Evolutionary conservation across 2,797 vertebrate genomes (phyloP).

Genomic region (Poeciliopsis turneri): DNA sequence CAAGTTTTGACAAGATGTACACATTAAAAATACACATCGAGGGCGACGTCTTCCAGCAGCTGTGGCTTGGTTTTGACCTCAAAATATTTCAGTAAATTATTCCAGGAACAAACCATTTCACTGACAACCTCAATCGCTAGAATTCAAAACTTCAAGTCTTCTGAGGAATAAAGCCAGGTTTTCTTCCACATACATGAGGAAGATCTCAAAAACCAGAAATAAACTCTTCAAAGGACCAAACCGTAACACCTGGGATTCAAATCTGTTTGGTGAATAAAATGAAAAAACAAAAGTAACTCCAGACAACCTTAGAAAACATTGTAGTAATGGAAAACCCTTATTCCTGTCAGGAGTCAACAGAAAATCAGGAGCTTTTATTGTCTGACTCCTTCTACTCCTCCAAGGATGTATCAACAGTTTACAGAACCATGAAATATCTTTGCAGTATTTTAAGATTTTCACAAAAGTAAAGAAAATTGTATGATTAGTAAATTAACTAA

Average conservation of each 20-base stretch:
- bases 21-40: neutral
- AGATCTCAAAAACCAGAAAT: neutral
- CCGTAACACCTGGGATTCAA: neutral
- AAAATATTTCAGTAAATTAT: neutral
- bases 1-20: conserved; percentile 16
- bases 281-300: neutral
- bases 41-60: neutral
- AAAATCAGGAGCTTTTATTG: neutral
- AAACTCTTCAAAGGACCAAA: neutral
- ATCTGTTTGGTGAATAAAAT: neutral
- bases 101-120: neutral
- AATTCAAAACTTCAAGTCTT: neutral
- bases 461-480: neutral
- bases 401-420: neutral
- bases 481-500: neutral
- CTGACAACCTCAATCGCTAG: neutral
- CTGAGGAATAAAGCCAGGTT: neutral
- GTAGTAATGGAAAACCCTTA: neutral
- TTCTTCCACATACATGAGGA: neutral
- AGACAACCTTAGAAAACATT: neutral
- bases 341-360: neutral
- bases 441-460: neutral
- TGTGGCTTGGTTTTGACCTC: neutral
- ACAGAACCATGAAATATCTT: neutral
- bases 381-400: neutral